Conservation (phyloP, 2,888 invertebrate genomes). For the Strigamia crassipes region DNA sequence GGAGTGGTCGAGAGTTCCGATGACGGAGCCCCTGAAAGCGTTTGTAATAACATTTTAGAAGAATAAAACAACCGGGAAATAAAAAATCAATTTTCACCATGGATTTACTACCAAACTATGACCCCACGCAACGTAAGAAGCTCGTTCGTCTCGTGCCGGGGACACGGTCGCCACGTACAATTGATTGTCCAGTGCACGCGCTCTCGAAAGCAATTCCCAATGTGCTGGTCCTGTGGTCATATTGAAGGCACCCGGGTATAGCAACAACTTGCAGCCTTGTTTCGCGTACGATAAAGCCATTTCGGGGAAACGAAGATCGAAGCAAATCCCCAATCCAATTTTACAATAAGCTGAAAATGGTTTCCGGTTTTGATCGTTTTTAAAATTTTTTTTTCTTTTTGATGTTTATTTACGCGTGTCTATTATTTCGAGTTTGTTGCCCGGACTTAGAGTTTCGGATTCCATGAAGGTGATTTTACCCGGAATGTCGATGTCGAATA, state of each 20-base stretch:
- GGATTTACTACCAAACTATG: constrained; percentile 84
- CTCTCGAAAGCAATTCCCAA: constrained; percentile 83
- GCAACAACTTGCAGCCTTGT: constrained; percentile 76
- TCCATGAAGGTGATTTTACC: constrained; percentile 91
- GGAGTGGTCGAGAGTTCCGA: constrained; percentile 70
- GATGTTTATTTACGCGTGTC: not conserved
- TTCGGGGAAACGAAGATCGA: constrained; percentile 91
- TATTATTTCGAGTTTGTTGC: constrained; percentile 65
- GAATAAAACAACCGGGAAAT: not conserved
- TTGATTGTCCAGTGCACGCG: constrained; percentile 86
- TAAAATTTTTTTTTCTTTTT: not conserved
- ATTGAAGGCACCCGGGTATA: constrained; percentile 95
- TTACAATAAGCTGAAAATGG: constrained; percentile 65
- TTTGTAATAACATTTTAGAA: not conserved
- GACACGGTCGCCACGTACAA: constrained; percentile 82
- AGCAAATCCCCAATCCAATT: constrained; percentile 92
- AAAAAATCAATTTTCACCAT: constrained; percentile 61
- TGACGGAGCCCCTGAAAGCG: constrained; percentile 68
- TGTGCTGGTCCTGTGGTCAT: constrained; percentile 94
- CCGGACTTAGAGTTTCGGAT: constrained; percentile 79
- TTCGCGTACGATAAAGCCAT: constrained; percentile 67
- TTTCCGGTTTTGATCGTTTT: constrained; percentile 69
- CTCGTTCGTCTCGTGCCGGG: constrained; percentile 74
- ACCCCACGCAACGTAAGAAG: constrained; percentile 85
- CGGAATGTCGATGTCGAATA: constrained; percentile 95